Evolutionary conservation across 2,888 invertebrate species (phyloP), one percentile per base, ranked within the genome.

Genomic region (Andrena bicolor): DNA sequence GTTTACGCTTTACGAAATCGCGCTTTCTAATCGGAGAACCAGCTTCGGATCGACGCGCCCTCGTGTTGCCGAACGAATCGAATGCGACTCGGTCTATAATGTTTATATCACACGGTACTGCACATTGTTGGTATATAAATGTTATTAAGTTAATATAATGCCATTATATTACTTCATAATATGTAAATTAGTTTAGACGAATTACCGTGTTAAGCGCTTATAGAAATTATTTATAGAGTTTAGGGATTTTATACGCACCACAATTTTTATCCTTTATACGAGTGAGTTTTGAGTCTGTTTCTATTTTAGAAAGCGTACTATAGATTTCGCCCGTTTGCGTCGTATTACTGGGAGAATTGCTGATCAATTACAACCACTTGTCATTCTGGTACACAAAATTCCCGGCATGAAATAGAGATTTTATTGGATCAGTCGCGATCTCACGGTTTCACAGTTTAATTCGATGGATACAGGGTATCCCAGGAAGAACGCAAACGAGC

Each of bases 171-270:
- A 84, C 61, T 84, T 80, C 60, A 73, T 75, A 80, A 81, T 66
- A 68, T 80, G 64, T 77, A 82, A 41, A 82, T 80, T 82, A 82
- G 35, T 64, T 83, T 89, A 86, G 79, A 71, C 49, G 79, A 41
- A 87, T 82, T 70, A 56, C 82, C 82, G 35, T 84, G 74, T 89
- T 87, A 90, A 85, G 81, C 86, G 86, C 89, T 89, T 90, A 63
- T 88, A 88, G 85, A 89, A 80, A 80, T 86, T 86, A 86, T 87
- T 88, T 86, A 85, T 88, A 87, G 68, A 51, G 80, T 76, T 41
- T 89, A 89, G 76, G 66, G 51, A 83, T 88, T 88, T 88, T 86
- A 83, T 88, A 84, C 63, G 69, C 82, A 80, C 73, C 65, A 80
- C 64, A 69, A 23, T 56, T 87, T 87, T 85, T 86, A 78, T 77